Conservation (phyloP, 2,888 invertebrate species). For the Synergus umbraculus region DNA sequence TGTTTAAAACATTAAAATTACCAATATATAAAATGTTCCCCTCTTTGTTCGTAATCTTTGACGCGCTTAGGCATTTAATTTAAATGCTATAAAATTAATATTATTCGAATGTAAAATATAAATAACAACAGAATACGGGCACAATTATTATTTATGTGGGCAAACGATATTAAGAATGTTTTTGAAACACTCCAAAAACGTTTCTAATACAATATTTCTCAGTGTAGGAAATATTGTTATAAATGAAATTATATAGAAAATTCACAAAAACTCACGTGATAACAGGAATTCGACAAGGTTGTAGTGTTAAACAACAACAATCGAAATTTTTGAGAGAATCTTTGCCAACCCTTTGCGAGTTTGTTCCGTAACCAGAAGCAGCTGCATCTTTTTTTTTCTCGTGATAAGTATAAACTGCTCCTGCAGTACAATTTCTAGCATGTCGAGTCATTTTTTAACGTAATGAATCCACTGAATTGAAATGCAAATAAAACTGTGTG, state of each 20-base stretch:
- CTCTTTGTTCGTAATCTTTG: no score
- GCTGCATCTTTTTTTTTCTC: constrained; percentile 98
- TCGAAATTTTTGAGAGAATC: constrained; percentile 98
- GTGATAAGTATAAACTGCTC: constrained; percentile 98
- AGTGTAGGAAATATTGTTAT: background rate
- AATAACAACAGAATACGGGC: no score
- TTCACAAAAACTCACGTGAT: constrained; percentile 82
- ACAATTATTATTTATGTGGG: no score
- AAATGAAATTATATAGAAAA: background rate
- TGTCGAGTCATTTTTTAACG: constrained; percentile 91
- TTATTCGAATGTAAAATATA: no score
- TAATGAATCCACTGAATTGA: background rate
- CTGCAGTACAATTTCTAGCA: constrained; percentile 98
- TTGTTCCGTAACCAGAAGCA: constrained; percentile 95
- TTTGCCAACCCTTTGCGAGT: constrained; percentile 92
- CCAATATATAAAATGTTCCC: no score
- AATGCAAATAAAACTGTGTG: background rate
- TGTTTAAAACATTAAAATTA: no score
- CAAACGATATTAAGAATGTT: no score
- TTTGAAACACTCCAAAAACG: no score
- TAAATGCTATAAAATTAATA: no score
- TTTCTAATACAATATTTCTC: background rate
- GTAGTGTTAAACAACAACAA: constrained; percentile 97
- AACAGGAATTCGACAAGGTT: constrained; percentile 96
- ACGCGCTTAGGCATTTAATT: no score